Evolutionary conservation across 1,140 invertebrate species (phyloP).

Genomic region (Drosophila saltans): DNA sequence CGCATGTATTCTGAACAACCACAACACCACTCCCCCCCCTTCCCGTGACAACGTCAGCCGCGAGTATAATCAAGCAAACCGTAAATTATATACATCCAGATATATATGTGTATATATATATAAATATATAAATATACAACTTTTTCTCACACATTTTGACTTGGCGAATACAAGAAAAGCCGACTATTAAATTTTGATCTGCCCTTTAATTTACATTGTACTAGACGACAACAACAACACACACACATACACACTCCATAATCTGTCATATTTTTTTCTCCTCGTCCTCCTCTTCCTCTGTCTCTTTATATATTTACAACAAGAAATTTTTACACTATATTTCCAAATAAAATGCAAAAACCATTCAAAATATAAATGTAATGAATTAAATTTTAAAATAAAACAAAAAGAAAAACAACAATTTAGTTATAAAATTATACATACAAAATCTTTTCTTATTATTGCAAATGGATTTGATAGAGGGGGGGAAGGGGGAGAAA

Average conservation of each 20-base stretch:
- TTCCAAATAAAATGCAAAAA: slow-evolving; percentile 30
- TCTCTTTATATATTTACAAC: neutral
- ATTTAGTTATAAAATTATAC: slow-evolving; percentile 60
- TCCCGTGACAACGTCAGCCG: neutral
- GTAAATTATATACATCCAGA: slow-evolving; percentile 32
- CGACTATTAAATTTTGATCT: too few species aligned
- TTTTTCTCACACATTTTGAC: neutral
- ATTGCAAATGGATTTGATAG: neutral
- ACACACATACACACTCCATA: too few species aligned
- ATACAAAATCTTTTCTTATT: neutral
- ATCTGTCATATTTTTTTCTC: too few species aligned
- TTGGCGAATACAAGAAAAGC: too few species aligned
- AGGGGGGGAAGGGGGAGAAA: too few species aligned
- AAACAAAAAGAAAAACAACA: slow-evolving; percentile 44
- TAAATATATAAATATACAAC: neutral
- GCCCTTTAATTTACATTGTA: too few species aligned
- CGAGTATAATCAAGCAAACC: neutral
- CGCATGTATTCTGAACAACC: neutral
- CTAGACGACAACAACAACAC: too few species aligned
- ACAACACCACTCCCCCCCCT: neutral
- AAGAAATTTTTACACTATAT: slow-evolving; percentile 21
- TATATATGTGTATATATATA: slow-evolving; percentile 8
- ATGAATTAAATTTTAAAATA: slow-evolving; percentile 69
- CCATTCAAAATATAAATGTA: slow-evolving; percentile 67
- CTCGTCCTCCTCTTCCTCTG: neutral